Percentiles rank a stretch among this genome's conserved stretches.
phyloP scores from a whole-genome alignment of 2,888 invertebrate genomes.

The Tachystola acroxantha region DNA sequence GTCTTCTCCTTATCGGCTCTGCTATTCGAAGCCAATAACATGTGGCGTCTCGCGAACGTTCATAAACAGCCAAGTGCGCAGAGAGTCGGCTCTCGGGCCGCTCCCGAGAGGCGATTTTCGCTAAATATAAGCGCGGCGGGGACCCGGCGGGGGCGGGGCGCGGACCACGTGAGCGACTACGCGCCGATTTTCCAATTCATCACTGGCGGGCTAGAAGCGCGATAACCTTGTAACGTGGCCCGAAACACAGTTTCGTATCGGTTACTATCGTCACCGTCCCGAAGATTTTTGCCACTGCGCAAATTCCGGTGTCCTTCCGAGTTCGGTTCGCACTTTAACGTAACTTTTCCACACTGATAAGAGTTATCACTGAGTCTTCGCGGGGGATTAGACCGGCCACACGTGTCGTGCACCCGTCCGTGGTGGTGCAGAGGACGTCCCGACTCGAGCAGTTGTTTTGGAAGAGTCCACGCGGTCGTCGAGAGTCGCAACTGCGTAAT shows the following conservation, averaged over 20 bases:
- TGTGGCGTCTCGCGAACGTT: conserved; percentile 71
- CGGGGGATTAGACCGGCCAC: conserved; percentile 15
- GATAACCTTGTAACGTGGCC: conserved; percentile 76
- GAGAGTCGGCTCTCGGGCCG: conserved; percentile 62
- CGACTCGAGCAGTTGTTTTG: conserved; percentile 31
- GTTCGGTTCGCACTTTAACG: conserved; percentile 46
- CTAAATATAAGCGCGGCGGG: conserved; percentile 70
- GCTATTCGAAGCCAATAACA: conserved; percentile 74
- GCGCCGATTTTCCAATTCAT: conserved; percentile 79
- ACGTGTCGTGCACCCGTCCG: conserved; percentile 20
- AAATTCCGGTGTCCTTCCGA: conserved; percentile 44
- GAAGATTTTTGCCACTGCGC: conserved; percentile 41
- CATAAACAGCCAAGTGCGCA: conserved; percentile 65
- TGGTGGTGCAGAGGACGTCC: conserved; percentile 18
- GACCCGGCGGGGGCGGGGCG: conserved; percentile 27
- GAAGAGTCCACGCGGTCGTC: conserved; percentile 66
- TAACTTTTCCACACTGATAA: conserved; percentile 69
- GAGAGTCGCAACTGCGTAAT: conserved; percentile 71
- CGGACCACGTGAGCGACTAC: conserved; percentile 75
- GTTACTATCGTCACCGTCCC: conserved; percentile 49
- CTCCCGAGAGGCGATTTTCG: conserved; percentile 76
- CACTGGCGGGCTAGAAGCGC: conserved; percentile 70
- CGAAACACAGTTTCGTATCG: conserved; percentile 57
- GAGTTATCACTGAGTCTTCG: conserved; percentile 52
- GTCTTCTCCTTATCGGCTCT: conserved; percentile 67